Conservation (phyloP, 2,797 vertebrate species). For the Rousettus madagascariensis region DNA sequence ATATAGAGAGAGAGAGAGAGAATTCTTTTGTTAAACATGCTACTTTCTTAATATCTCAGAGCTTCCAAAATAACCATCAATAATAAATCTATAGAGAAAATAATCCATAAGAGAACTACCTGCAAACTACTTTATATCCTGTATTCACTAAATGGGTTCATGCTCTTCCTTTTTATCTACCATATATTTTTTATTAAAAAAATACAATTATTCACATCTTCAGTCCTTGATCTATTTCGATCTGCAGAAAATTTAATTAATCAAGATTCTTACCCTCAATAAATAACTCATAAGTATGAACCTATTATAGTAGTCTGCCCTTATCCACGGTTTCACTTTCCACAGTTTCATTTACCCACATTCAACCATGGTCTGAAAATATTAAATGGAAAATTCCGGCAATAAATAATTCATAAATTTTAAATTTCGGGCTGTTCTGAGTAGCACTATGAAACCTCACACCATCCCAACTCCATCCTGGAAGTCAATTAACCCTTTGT, state of each 20-base stretch:
- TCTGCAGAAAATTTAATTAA: neutral
- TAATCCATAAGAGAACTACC: neutral
- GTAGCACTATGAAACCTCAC: neutral
- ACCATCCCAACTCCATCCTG: neutral
- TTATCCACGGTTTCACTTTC: neutral
- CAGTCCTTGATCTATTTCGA: neutral
- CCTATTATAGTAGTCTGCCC: neutral
- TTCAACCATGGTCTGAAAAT: neutral
- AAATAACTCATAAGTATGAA: neutral
- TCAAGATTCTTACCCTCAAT: neutral
- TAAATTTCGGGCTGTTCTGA: neutral
- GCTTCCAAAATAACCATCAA: neutral
- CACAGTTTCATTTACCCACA: neutral
- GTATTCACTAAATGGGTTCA: slow-evolving; percentile 3
- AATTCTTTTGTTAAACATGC: neutral
- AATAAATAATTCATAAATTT: neutral
- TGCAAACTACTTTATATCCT: neutral
- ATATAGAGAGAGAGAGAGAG: no score
- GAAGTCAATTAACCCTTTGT: neutral
- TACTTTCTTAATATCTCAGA: slow-evolving; percentile 2
- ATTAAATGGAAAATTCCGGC: neutral
- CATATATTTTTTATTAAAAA: neutral
- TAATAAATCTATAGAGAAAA: neutral
- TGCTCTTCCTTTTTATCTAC: slow-evolving; percentile 16
- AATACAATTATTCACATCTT: neutral